phyloP scores from a whole-genome alignment of 2,797 vertebrate genomes.

The Lagorchestes hirsutus region DNA sequence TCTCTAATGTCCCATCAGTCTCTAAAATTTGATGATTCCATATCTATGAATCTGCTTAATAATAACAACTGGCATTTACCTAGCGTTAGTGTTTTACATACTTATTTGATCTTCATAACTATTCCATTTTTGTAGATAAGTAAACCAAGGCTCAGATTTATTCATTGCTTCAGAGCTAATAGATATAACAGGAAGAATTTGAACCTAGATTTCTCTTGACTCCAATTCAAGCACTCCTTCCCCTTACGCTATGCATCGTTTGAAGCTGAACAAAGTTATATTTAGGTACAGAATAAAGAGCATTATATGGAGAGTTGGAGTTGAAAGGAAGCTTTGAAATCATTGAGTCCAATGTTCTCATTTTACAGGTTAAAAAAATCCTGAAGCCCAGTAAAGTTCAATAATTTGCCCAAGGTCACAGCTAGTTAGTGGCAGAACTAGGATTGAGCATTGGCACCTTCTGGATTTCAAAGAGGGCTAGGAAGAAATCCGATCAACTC shows the following conservation, averaged over 20 bases:
- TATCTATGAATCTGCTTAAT: neutral
- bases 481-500: neutral
- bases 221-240: neutral
- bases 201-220: neutral
- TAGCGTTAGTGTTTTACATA: neutral
- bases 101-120: neutral
- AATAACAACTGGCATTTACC: neutral
- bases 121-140: neutral
- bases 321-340: neutral
- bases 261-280: neutral
- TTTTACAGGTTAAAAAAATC: neutral
- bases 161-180: neutral
- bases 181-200: neutral
- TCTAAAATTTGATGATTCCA: neutral
- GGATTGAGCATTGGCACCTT: neutral
- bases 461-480: neutral
- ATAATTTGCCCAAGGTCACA: neutral
- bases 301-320: neutral
- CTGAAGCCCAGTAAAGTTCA: neutral
- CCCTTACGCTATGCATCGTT: neutral
- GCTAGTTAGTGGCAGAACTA: neutral
- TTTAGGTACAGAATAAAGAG: neutral
- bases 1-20: neutral
- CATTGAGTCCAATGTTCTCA: neutral
- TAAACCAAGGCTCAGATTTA: neutral